Evolutionary conservation across 2,888 invertebrate genomes (phyloP).

Genomic region (Mesoligia furuncula): DNA sequence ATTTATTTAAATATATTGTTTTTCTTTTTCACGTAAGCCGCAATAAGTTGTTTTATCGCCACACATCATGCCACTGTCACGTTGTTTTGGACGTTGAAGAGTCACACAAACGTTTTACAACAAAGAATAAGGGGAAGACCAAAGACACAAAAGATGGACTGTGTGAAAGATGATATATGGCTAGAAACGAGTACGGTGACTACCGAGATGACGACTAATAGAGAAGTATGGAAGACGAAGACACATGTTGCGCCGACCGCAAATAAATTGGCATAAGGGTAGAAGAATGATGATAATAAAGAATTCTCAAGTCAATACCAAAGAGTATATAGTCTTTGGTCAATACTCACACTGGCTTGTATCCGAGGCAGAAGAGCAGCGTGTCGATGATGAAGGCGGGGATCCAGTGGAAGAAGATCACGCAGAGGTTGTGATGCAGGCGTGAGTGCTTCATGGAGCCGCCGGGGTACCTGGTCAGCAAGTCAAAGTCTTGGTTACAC

Average conservation of each 20-base stretch:
- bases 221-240: too few species aligned
- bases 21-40: too few species aligned
- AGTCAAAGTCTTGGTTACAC: not conserved
- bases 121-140: too few species aligned
- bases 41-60: not conserved
- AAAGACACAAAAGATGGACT: too few species aligned
- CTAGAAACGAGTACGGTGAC: too few species aligned
- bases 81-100: not conserved
- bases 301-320: too few species aligned
- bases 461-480: slow-evolving; percentile 92
- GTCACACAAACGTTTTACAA: not conserved
- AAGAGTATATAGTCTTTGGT: too few species aligned
- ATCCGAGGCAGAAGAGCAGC: slow-evolving; percentile 94
- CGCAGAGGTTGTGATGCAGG: slow-evolving; percentile 94
- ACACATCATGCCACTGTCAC: not conserved
- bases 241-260: too few species aligned
- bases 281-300: not conserved
- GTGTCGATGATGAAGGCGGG: slow-evolving; percentile 97
- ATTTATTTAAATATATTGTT: too few species aligned
- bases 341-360: slow-evolving; percentile 95
- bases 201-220: too few species aligned
- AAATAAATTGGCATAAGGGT: too few species aligned
- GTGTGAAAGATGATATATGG: too few species aligned
- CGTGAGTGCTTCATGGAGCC: slow-evolving; percentile 96
- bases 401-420: slow-evolving; percentile 96